Percentiles rank a stretch among this genome's conserved stretches.
These are phyloP conservation scores for Prunella himalayana DNA, from an alignment of 2,113 vertebrate species.

Conservation along the genomic window DNA sequence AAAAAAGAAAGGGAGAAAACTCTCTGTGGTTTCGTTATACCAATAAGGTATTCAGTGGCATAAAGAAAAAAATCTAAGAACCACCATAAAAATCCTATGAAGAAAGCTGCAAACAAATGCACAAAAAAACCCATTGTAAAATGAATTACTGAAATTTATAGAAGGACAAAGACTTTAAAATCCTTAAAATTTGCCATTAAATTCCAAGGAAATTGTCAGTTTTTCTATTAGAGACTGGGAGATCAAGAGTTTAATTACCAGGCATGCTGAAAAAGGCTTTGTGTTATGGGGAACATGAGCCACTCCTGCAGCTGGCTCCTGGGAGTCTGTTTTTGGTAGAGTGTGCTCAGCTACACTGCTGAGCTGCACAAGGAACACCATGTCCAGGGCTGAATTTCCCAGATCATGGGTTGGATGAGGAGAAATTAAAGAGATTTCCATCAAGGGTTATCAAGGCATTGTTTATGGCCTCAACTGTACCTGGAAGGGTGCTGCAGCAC, in stretches of 20 bases:
- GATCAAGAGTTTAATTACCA: background rate
- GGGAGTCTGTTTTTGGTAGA: background rate
- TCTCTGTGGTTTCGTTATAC: background rate
- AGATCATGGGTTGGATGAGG: background rate
- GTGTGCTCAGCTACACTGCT: background rate
- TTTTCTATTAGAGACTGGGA: background rate
- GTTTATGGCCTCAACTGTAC: background rate
- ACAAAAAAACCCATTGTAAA: background rate
- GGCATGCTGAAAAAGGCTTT: background rate
- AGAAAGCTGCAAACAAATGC: rapidly evolving
- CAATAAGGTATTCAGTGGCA: background rate
- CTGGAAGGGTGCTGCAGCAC: background rate
- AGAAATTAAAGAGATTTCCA: background rate
- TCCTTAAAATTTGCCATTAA: rapidly evolving
- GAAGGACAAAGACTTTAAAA: background rate
- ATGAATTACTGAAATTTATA: background rate
- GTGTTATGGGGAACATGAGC: background rate
- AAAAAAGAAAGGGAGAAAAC: background rate
- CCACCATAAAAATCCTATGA: no score
- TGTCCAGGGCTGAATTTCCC: background rate
- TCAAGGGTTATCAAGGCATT: background rate
- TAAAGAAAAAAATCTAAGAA: background rate
- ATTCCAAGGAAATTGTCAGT: background rate
- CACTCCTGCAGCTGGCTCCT: background rate
- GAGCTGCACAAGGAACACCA: background rate